Conservation (phyloP, 2,888 invertebrate species). For the Polylopha cassiicola region DNA sequence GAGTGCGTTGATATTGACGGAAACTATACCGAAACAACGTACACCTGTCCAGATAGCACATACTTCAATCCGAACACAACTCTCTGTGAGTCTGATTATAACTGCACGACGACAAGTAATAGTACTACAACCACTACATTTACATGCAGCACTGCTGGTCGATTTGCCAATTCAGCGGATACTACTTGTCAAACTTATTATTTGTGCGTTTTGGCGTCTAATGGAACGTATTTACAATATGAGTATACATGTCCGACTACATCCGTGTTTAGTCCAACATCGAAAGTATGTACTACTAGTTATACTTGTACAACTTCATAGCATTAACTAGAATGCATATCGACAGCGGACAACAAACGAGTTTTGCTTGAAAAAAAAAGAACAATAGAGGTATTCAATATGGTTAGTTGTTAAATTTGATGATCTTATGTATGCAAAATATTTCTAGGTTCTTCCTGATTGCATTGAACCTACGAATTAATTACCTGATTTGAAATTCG, state of each 20-base stretch:
- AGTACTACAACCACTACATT: constrained; percentile 31
- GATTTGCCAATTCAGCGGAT: constrained; percentile 45
- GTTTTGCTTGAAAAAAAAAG: too few species aligned
- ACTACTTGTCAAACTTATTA: constrained; percentile 38
- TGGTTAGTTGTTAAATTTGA: too few species aligned
- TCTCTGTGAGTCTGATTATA: constrained; percentile 51
- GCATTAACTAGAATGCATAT: neutral
- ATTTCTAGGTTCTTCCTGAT: too few species aligned
- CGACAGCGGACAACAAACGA: too few species aligned
- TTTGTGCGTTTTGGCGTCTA: constrained; percentile 32
- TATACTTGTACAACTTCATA: constrained; percentile 30
- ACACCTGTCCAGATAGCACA: constrained; percentile 47
- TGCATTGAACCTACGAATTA: too few species aligned
- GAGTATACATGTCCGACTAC: constrained; percentile 37
- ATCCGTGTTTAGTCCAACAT: constrained; percentile 40
- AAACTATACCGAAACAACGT: constrained; percentile 41
- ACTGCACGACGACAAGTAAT: constrained; percentile 33
- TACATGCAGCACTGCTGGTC: constrained; percentile 53
- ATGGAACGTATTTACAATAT: constrained; percentile 31
- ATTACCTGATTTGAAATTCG: too few species aligned
- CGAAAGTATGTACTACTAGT: constrained; percentile 36
- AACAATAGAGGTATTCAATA: too few species aligned
- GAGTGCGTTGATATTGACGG: constrained; percentile 50
- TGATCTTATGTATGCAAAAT: too few species aligned
- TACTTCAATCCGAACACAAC: constrained; percentile 54